These are phyloP conservation scores for Polydrusus cervinus DNA, from an alignment of 2,888 invertebrate species.

Conservation along the genomic window DNA sequence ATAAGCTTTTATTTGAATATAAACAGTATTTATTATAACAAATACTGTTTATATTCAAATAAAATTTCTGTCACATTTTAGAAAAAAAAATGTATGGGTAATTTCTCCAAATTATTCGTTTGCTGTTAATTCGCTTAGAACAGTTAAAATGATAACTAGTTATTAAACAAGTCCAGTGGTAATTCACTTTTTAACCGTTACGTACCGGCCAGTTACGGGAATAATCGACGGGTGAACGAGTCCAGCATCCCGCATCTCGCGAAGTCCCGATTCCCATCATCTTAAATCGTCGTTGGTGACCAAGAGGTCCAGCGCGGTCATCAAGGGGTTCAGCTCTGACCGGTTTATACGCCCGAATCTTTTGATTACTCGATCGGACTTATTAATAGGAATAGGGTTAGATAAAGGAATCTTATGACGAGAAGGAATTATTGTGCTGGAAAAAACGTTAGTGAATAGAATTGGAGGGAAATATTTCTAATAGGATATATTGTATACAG, in stretches of 20 bases:
- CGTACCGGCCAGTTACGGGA: neutral
- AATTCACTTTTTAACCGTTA: constrained; percentile 13
- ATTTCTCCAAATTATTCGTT: too few species aligned
- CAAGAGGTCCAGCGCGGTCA: constrained; percentile 47
- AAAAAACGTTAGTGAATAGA: neutral
- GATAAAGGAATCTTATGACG: neutral
- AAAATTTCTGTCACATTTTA: too few species aligned
- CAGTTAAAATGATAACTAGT: too few species aligned
- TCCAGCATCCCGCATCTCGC: constrained; percentile 61
- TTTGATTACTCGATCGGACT: constrained; percentile 27
- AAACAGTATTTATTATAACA: too few species aligned
- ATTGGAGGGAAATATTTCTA: neutral
- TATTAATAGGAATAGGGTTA: constrained; percentile 23
- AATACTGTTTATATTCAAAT: too few species aligned
- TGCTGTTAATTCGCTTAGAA: too few species aligned
- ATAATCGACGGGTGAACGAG: constrained; percentile 56
- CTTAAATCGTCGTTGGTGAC: constrained; percentile 36
- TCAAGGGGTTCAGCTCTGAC: constrained; percentile 36
- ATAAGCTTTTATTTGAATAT: too few species aligned
- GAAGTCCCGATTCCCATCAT: constrained; percentile 33
- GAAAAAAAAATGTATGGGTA: too few species aligned
- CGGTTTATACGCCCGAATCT: constrained; percentile 21
- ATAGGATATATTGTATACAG: neutral
- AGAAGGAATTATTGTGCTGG: neutral
- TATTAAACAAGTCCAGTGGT: neutral